These are phyloP conservation scores for Lepidurus arcticus DNA, from an alignment of 1,140 invertebrate genomes.

Conservation along the genomic window DNA sequence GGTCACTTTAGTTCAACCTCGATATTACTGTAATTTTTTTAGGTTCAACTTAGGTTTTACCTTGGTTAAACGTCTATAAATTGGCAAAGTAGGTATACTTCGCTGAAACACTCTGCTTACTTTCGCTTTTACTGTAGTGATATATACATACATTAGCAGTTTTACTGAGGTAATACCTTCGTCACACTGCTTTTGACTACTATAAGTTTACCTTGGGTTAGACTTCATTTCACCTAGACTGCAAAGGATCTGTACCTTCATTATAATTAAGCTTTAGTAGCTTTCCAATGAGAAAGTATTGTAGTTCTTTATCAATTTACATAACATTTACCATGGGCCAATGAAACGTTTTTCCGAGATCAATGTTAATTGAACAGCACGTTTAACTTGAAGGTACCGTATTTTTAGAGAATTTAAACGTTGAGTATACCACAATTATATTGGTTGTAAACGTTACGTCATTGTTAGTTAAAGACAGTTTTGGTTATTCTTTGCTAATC, in stretches of 20 bases:
- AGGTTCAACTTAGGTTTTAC: neutral
- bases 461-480: neutral
- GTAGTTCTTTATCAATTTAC: neutral
- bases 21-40: neutral
- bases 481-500: neutral
- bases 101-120: neutral
- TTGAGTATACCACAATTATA: constrained; percentile 1
- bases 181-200: neutral
- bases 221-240: neutral
- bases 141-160: neutral
- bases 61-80: neutral
- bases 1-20: neutral
- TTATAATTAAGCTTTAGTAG: neutral
- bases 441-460: neutral
- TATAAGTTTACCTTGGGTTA: neutral
- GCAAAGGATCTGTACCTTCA: constrained; percentile 5
- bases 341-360: neutral
- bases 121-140: neutral
- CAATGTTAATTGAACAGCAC: neutral
- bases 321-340: neutral
- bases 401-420: neutral
- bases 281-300: neutral
- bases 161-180: neutral
- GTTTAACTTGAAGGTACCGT: neutral
- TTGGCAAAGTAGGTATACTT: neutral